phyloP scores from a whole-genome alignment of 1,140 invertebrate species.

The Paraescarpia echinospica region DNA sequence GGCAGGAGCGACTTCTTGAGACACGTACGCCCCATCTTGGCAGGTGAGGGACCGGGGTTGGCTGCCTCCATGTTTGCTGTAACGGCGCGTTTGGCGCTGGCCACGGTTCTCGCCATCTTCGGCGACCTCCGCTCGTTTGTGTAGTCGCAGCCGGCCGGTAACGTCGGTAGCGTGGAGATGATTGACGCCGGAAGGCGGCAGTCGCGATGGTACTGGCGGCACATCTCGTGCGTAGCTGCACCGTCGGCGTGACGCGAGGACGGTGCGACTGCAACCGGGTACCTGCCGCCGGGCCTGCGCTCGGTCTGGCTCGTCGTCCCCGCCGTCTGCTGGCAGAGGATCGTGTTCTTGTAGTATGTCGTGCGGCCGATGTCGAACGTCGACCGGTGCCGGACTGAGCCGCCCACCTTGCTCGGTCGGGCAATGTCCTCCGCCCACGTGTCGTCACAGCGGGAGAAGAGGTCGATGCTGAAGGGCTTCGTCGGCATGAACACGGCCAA shows the following conservation, averaged over 20 bases:
- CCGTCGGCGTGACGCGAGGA: background rate
- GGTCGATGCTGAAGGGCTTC: background rate
- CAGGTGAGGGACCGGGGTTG: background rate
- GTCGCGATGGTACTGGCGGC: background rate
- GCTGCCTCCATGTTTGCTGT: background rate
- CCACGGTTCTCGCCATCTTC: background rate
- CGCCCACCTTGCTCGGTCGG: background rate
- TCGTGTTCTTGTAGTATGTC: background rate
- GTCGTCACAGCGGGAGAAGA: background rate
- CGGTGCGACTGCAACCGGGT: background rate
- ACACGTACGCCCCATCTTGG: background rate
- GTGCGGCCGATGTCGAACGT: background rate
- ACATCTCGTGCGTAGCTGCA: background rate
- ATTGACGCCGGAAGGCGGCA: background rate
- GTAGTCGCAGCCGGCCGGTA: too few relatives aligned
- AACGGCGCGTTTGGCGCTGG: background rate
- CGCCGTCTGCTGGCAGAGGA: background rate
- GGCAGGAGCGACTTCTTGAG: background rate
- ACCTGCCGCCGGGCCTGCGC: too few relatives aligned
- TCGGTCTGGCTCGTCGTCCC: background rate
- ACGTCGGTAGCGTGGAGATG: too few relatives aligned
- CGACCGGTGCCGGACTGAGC: background rate
- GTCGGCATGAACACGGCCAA: background rate
- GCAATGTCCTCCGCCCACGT: background rate
- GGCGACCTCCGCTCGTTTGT: background rate